phyloP scores from a whole-genome alignment of 2,888 invertebrate genomes.

The Entomobrya multifasciata region DNA sequence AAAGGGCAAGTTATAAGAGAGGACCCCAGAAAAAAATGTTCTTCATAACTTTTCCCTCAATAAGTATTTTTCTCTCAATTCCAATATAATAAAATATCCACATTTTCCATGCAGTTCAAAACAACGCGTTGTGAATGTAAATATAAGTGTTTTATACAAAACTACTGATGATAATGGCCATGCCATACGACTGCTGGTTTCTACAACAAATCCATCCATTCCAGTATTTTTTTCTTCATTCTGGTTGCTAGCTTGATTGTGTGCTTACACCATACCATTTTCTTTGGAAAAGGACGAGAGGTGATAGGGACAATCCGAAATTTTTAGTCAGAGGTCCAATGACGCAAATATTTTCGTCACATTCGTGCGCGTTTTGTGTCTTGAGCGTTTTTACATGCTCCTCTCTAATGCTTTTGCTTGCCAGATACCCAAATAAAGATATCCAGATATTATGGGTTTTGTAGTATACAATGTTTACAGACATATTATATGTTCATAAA shows the following conservation, averaged over 20 bases:
- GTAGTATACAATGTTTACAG: neutral
- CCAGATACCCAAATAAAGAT: neutral
- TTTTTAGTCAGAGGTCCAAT: constrained; percentile 66
- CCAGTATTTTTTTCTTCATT: neutral
- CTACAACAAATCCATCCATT: neutral
- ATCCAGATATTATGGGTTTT: neutral
- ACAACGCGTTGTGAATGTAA: too few relatives aligned
- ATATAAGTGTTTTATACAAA: too few relatives aligned
- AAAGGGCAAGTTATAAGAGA: too few relatives aligned
- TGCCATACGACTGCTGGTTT: neutral
- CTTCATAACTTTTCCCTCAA: too few relatives aligned
- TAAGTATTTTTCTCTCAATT: too few relatives aligned
- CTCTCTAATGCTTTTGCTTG: constrained; percentile 36
- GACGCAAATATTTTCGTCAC: constrained; percentile 77
- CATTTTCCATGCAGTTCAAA: too few relatives aligned
- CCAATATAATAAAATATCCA: too few relatives aligned
- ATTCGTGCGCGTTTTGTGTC: constrained; percentile 68
- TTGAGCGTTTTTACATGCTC: too few relatives aligned
- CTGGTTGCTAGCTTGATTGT: neutral
- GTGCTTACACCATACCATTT: neutral
- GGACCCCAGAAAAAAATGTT: too few relatives aligned
- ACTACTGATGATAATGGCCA: neutral
- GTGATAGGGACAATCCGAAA: constrained; percentile 55
- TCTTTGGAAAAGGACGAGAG: constrained; percentile 4
- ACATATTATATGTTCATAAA: neutral